These are phyloP conservation scores for Chaenocephalus aceratus DNA, from an alignment of 2,113 vertebrate species.

Conservation along the genomic window DNA sequence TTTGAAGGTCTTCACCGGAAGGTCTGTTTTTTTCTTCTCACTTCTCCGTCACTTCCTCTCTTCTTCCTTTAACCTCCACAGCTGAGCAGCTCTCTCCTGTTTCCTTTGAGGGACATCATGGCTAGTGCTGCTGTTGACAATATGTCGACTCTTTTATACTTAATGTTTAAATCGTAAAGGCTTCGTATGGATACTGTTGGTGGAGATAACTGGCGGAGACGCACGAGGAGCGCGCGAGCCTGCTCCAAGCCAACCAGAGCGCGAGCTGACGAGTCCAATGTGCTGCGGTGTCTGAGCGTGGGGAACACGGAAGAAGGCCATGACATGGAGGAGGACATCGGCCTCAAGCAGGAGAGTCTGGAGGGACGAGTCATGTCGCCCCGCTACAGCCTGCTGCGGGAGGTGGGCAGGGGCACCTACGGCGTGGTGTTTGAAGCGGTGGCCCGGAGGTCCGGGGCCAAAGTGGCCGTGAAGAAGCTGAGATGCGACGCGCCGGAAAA, in stretches of 20 bases:
- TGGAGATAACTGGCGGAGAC: slow-evolving; percentile 52
- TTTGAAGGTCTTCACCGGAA: slow-evolving; percentile 17
- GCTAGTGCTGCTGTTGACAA: not conserved
- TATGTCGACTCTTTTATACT: not conserved
- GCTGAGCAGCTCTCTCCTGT: not conserved
- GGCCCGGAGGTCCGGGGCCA: slow-evolving; percentile 86
- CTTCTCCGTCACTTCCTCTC: not conserved
- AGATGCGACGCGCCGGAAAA: slow-evolving; percentile 95
- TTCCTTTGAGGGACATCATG: no score
- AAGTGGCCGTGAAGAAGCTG: slow-evolving; percentile 92
- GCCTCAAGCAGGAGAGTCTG: slow-evolving; percentile 42
- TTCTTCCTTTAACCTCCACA: not conserved
- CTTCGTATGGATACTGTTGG: slow-evolving; percentile 57
- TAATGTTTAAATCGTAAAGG: slow-evolving; percentile 7
- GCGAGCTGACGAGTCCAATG: slow-evolving; percentile 38
- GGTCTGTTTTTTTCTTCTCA: rapidly evolving
- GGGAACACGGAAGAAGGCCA: slow-evolving; percentile 68
- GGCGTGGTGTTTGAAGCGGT: slow-evolving; percentile 95
- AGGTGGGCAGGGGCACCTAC: slow-evolving; percentile 94
- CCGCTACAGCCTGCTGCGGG: slow-evolving; percentile 89
- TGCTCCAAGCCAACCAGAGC: slow-evolving; percentile 32
- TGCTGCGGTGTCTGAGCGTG: slow-evolving; percentile 71
- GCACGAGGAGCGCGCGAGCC: slow-evolving; percentile 59
- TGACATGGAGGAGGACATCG: slow-evolving; percentile 65
- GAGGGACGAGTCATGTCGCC: slow-evolving; percentile 74